Conservation (phyloP, 1,140 invertebrate genomes). For the Aphelenchoides fujianensis region DNA sequence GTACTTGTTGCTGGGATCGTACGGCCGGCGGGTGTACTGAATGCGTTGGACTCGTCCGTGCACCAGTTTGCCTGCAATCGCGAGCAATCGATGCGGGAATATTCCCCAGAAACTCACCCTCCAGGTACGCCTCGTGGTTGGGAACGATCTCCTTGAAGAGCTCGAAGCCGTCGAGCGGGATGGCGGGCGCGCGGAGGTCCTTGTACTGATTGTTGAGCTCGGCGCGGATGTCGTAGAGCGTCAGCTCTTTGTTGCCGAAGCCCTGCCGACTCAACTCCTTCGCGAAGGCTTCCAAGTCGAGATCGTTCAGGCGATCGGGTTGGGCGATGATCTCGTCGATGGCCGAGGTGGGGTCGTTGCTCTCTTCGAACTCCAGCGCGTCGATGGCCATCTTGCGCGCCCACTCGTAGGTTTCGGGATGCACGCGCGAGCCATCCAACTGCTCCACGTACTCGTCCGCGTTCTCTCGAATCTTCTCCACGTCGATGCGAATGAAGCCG, state of each 20-base stretch:
- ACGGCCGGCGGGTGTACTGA: conserved; percentile 25
- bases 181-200: conserved; percentile 79
- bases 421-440: conserved; percentile 91
- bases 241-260: conserved; percentile 94
- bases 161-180: conserved; percentile 77
- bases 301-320: conserved; percentile 87
- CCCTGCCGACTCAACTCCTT: conserved; percentile 85
- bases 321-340: conserved; percentile 89
- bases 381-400: conserved; percentile 99
- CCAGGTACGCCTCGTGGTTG: conserved; percentile 3
- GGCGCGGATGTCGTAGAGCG: conserved; percentile 90
- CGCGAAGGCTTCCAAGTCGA: conserved; percentile 97
- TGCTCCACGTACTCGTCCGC: conserved; percentile 46
- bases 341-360: conserved; percentile 87
- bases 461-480: conserved; percentile 67
- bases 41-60: conserved; percentile 60
- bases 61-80: conserved; percentile 70
- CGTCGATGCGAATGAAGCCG: conserved; percentile 98
- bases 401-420: conserved; percentile 96
- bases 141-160: conserved; percentile 84
- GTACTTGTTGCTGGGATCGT: conserved; percentile 23
- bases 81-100: conserved; percentile 72
- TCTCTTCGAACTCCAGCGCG: conserved; percentile 93
- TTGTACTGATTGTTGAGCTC: conserved; percentile 93
- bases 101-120: conserved; percentile 1